A percentile compares a stretch with the other conserved stretches of the same genome.
phyloP scores from a whole-genome alignment of 2,113 vertebrate species.

The Ptilonorhynchus violaceus region DNA sequence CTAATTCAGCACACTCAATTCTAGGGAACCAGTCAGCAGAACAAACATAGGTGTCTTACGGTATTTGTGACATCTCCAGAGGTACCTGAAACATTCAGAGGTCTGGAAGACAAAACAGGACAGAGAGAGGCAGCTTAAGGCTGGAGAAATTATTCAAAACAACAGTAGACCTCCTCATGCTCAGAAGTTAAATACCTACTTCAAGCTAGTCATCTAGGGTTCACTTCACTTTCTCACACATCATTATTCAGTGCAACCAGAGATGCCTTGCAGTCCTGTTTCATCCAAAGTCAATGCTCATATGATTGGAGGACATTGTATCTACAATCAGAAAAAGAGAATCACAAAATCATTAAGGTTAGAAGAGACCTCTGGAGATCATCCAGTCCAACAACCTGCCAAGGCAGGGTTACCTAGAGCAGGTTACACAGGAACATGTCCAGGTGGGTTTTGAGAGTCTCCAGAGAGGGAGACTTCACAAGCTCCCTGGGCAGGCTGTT shows the following conservation, averaged over 20 bases:
- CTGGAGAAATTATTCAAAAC: background rate
- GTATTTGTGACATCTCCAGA: background rate
- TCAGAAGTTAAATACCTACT: background rate
- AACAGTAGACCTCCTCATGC: background rate
- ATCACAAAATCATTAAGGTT: background rate
- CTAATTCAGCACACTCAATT: background rate
- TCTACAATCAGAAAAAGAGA: background rate
- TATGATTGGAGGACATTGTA: rapidly evolving
- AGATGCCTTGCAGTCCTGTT: rapidly evolving
- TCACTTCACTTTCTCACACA: background rate
- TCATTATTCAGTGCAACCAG: background rate
- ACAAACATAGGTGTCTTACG: background rate
- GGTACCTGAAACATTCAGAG: background rate
- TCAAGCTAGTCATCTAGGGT: background rate
- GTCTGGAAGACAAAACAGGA: background rate
- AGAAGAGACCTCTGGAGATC: background rate
- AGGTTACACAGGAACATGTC: background rate
- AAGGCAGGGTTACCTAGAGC: background rate
- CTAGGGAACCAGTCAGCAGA: background rate
- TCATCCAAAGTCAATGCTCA: background rate
- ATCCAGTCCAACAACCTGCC: background rate
- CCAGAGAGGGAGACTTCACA: rapidly evolving
- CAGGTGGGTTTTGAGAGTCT: background rate
- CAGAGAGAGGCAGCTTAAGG: background rate
- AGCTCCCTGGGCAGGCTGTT: background rate